Evolutionary conservation across 2,113 vertebrate species (phyloP).

Genomic region (Glaucidium brasilianum): DNA sequence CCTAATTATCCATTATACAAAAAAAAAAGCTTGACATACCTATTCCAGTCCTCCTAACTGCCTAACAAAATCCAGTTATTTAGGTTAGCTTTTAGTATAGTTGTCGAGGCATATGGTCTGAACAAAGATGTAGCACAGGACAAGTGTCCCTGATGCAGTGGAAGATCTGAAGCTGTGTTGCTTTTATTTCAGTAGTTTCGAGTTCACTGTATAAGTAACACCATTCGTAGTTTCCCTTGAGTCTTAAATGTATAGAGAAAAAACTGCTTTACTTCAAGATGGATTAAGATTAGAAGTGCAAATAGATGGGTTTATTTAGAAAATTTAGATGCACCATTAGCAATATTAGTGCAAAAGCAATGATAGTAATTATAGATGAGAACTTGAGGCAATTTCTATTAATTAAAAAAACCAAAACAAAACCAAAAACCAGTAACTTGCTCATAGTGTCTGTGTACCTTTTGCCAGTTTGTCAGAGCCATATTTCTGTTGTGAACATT

Average conservation of each 20-base stretch:
- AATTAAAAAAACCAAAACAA: neutral
- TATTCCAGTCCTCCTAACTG: neutral
- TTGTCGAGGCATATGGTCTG: neutral
- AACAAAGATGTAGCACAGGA: rapidly evolving
- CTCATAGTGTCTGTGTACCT: neutral
- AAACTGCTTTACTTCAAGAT: neutral
- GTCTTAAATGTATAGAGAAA: neutral
- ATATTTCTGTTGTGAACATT: neutral
- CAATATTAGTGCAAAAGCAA: neutral
- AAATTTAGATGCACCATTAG: neutral
- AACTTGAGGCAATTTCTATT: neutral
- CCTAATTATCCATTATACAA: neutral
- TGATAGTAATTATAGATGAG: neutral
- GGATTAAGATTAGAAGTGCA: neutral
- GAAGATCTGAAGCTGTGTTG: neutral
- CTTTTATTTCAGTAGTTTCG: neutral
- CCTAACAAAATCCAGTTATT: neutral
- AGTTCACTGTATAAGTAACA: neutral
- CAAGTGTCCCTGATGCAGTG: neutral
- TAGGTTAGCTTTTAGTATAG: neutral
- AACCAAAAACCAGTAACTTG: neutral
- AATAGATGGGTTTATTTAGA: neutral
- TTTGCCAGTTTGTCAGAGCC: neutral
- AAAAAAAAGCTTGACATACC: neutral
- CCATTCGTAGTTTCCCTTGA: neutral